phyloP scores from a whole-genome alignment of 2,888 invertebrate genomes.

The Xylota sylvarum region DNA sequence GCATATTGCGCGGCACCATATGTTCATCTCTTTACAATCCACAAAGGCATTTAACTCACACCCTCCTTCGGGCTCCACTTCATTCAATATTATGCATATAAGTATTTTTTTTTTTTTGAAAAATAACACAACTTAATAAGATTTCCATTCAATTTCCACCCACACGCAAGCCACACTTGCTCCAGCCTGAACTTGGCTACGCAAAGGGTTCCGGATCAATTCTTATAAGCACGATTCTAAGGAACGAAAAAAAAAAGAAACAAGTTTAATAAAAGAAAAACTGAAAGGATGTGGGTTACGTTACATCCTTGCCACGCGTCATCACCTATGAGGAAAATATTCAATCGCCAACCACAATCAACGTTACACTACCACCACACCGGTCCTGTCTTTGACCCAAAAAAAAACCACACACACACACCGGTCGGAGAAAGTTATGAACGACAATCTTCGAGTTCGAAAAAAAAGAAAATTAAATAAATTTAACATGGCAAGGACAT shows the following conservation, averaged over 20 bases:
- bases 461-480: slow-evolving; percentile 26
- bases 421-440: slow-evolving; percentile 24
- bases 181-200: slow-evolving; percentile 5
- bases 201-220: slow-evolving; percentile 24
- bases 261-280: slow-evolving; percentile 28
- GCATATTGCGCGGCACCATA: slow-evolving; percentile 40
- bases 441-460: slow-evolving; percentile 29
- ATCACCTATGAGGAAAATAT: slow-evolving; percentile 9
- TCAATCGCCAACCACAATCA: slow-evolving; percentile 10
- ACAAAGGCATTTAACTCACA: not conserved
- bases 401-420: slow-evolving; percentile 22
- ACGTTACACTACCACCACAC: not conserved
- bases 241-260: not conserved
- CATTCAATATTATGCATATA: slow-evolving; percentile 17
- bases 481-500: slow-evolving; percentile 35
- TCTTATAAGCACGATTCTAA: not conserved
- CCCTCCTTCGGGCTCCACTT: not conserved
- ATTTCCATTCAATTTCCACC: slow-evolving; percentile 37
- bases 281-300: not conserved
- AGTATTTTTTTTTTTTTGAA: not conserved
- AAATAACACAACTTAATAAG: slow-evolving; percentile 41
- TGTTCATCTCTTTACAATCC: slow-evolving; percentile 10
- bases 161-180: slow-evolving; percentile 2
- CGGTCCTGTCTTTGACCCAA: slow-evolving; percentile 15
- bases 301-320: slow-evolving; percentile 29